phyloP scores from a whole-genome alignment of 2,797 vertebrate genomes.

The Urophycis tenuis region DNA sequence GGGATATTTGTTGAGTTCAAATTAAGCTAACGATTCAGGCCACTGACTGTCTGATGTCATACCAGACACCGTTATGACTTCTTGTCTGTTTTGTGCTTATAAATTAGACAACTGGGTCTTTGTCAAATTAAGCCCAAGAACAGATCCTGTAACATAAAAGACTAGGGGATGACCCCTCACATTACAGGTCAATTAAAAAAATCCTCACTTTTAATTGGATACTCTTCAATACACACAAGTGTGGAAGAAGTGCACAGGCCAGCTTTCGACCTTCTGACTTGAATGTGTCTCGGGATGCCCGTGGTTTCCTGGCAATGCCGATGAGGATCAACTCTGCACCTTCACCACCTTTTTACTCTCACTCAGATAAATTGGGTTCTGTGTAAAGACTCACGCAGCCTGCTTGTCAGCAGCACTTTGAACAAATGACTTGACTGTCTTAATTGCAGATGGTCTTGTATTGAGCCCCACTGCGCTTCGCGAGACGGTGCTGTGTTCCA shows the following conservation, averaged over 20 bases:
- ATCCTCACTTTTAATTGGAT: background rate
- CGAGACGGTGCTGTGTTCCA: background rate
- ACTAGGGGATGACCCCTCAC: background rate
- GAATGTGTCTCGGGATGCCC: slow-evolving; percentile 1
- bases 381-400: background rate
- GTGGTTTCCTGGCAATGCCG: background rate
- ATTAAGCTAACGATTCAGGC: background rate
- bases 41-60: background rate
- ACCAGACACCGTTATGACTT: background rate
- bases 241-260: background rate
- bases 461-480: background rate
- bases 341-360: background rate
- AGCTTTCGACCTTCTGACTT: background rate
- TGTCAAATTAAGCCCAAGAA: background rate
- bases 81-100: background rate
- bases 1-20: background rate
- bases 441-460: background rate
- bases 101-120: background rate
- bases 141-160: background rate
- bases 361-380: background rate
- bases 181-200: background rate
- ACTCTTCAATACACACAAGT: background rate
- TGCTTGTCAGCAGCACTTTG: background rate
- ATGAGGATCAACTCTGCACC: background rate
- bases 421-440: background rate